phyloP scores from a whole-genome alignment of 2,888 invertebrate species.

The Eulithis prunata region DNA sequence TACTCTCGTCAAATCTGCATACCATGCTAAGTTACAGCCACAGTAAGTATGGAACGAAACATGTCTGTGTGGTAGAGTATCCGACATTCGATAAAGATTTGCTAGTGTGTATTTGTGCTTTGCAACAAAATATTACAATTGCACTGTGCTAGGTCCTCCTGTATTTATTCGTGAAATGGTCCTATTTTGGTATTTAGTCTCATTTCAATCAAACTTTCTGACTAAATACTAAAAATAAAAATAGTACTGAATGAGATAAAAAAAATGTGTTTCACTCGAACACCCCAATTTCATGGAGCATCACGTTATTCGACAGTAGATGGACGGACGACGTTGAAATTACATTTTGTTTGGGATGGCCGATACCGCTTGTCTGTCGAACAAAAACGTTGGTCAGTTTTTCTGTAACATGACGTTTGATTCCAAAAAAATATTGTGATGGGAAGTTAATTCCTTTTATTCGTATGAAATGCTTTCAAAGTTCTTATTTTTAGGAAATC shows the following conservation, averaged over 20 bases:
- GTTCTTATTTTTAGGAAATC: no score
- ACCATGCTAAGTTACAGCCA: conserved; percentile 6
- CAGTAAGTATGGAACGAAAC: neutral
- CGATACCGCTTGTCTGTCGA: neutral
- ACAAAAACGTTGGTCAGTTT: conserved; percentile 1
- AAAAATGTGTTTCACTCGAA: conserved; percentile 8
- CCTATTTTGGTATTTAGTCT: no score
- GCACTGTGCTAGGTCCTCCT: no score
- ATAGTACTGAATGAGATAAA: neutral
- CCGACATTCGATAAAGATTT: no score
- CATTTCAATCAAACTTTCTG: no score
- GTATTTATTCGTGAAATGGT: no score
- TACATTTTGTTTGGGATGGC: conserved; percentile 4
- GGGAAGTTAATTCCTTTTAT: no score
- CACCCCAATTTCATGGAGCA: conserved; percentile 10
- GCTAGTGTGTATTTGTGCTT: no score
- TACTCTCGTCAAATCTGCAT: conserved; percentile 33
- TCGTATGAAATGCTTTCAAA: no score
- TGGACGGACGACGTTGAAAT: conserved; percentile 16
- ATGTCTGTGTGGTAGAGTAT: neutral
- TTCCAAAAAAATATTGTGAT: no score
- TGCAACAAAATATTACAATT: no score
- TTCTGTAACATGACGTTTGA: neutral
- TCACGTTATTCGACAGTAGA: conserved; percentile 20
- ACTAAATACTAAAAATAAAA: neutral